Percentiles rank a stretch among this genome's conserved stretches.
Evolutionary conservation across 2,113 vertebrate genomes (phyloP).

Genomic region (Thinocorus orbignyianus): DNA sequence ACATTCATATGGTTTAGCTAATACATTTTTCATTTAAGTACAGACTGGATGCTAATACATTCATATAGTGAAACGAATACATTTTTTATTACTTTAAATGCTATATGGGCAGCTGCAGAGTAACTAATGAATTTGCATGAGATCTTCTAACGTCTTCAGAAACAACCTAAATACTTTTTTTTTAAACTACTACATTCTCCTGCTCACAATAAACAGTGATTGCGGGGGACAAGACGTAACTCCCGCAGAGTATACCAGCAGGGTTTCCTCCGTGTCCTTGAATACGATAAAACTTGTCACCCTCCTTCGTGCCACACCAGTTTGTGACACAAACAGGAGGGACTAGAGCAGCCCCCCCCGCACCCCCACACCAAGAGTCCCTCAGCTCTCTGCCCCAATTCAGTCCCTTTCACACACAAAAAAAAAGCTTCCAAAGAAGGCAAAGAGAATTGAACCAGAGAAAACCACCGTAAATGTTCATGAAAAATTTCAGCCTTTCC

Average conservation of each 20-base stretch:
- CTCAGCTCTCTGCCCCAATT: not conserved
- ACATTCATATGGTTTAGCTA: not conserved
- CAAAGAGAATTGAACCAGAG: not conserved
- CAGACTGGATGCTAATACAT: constrained; percentile 26
- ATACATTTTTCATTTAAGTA: constrained; percentile 48
- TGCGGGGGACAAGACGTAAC: not conserved
- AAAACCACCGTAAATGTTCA: not conserved
- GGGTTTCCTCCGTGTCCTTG: not conserved
- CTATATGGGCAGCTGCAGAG: constrained; percentile 1
- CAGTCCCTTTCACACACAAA: not conserved
- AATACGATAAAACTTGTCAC: not conserved
- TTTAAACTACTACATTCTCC: not conserved
- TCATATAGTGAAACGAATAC: constrained; percentile 36
- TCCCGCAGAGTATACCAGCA: not conserved
- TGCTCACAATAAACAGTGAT: not conserved
- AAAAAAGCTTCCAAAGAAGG: not conserved
- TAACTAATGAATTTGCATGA: constrained; percentile 55
- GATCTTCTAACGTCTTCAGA: not conserved
- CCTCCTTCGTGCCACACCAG: rapidly evolving
- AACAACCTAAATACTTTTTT: constrained; percentile 9
- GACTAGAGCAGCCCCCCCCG: rapidly evolving
- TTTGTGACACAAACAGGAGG: not conserved
- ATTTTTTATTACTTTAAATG: constrained; percentile 60
- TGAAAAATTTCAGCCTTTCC: not conserved
- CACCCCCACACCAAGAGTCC: not conserved